Base-by-base conservation (phyloP, 2,888 invertebrate genomes). In the Amitus sp. region DNA sequence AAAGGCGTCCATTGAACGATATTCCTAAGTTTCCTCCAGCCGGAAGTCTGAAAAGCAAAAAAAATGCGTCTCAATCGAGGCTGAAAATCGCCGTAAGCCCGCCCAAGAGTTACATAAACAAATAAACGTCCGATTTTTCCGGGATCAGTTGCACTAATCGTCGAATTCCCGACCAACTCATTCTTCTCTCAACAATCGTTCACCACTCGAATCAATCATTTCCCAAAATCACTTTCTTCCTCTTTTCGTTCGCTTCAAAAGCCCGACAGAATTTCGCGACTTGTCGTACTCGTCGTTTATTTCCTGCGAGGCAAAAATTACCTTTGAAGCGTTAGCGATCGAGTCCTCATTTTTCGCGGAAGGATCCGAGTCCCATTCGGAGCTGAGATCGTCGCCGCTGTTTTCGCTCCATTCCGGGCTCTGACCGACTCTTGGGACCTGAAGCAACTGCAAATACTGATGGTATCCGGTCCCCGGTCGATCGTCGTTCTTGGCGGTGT, bases 1-100 rank as follows among this genome's bases (percentile, higher is more conserved):
- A 97, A 97, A 34, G 96, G 96, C 40, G 96, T 95, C 95, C 96
- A 96, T 80, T 95, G 95, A 19, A 97, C 95, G 64, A 96, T 95
- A 80, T 94, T 96, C 48, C 95, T 88, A 40, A 97, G 88, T 82
- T 96, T 96, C 65, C 94, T 88, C 96, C 96, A 97, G 79, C 95
- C 94, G 19, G 95, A 95, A 72, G 92, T 90, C 95, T 95, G 87
- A 30, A 89, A 89, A 66, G n/a, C n/a, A n/a, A 71, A 71, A 72
- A 69, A 62, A 67, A 72, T 3, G 7, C 7, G 23, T 23, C 23
- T 3, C 23, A 23, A 23, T 5, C 7, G 49, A 33, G 18, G 9
- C 20, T 37, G 15, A 19, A n/a, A n/a, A n/a, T n/a, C 23, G 23
- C 7, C 23, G 23, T 23, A 7, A 23, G n/a, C n/a, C n/a, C n/a